These are phyloP conservation scores for Oedothorax gibbosus DNA, from an alignment of 1,140 invertebrate species.

Conservation along the genomic window DNA sequence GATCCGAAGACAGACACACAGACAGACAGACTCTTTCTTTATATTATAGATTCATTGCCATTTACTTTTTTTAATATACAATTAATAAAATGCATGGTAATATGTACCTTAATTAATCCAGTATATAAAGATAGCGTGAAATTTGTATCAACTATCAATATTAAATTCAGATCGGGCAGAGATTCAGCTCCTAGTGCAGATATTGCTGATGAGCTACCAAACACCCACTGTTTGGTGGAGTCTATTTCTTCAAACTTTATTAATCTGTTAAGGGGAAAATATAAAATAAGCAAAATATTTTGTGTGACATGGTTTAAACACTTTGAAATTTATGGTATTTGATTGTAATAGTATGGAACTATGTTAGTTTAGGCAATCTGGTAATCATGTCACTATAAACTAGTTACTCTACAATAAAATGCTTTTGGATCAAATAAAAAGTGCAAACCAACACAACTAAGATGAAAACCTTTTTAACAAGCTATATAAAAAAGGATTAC, in stretches of 20 bases:
- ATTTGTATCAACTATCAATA: constrained; percentile 82
- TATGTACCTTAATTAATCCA: constrained; percentile 73
- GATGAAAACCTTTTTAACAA: too few relatives aligned
- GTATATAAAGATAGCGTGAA: constrained; percentile 88
- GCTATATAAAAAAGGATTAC: too few relatives aligned
- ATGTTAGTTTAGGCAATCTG: too few relatives aligned
- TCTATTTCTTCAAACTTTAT: constrained; percentile 81
- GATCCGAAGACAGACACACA: too few relatives aligned
- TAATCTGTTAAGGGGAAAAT: constrained; percentile 67
- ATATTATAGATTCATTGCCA: neutral
- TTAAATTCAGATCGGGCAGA: constrained; percentile 82
- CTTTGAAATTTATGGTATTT: too few relatives aligned
- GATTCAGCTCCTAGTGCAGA: constrained; percentile 85
- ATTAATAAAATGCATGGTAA: neutral
- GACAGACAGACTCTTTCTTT: too few relatives aligned
- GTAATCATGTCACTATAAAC: too few relatives aligned
- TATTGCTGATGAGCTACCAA: constrained; percentile 80
- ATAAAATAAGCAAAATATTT: neutral
- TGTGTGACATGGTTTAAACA: too few relatives aligned
- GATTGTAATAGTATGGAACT: too few relatives aligned
- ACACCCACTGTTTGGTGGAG: constrained; percentile 75
- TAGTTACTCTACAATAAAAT: too few relatives aligned
- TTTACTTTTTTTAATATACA: neutral
- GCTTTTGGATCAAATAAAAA: too few relatives aligned
- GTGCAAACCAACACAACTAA: too few relatives aligned